A percentile compares a stretch with the other conserved stretches of the same genome.
These are phyloP conservation scores for Melanophora roralis DNA, from an alignment of 2,888 invertebrate species.

Conservation along the genomic window DNA sequence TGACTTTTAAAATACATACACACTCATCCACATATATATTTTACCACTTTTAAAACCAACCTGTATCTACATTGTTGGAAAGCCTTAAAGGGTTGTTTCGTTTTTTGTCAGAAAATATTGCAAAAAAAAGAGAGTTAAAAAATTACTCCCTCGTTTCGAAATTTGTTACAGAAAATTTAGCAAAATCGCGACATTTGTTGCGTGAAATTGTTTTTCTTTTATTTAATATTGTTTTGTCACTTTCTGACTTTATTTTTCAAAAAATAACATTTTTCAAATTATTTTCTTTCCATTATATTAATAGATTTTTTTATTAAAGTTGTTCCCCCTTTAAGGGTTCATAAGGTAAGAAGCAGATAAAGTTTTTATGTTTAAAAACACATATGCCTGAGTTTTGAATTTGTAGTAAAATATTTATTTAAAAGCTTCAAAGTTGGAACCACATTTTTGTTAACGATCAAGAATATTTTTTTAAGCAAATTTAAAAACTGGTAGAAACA, in stretches of 20 bases:
- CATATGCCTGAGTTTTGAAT: slow-evolving; percentile 37
- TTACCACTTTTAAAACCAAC: too few relatives aligned
- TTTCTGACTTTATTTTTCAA: not conserved
- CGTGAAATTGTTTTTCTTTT: slow-evolving; percentile 57
- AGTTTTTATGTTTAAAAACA: slow-evolving; percentile 22
- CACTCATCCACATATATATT: too few relatives aligned
- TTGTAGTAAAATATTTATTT: not conserved
- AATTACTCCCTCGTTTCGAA: slow-evolving; percentile 17
- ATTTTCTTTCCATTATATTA: slow-evolving; percentile 16
- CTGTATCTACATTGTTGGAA: not conserved
- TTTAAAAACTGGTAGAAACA: too few relatives aligned
- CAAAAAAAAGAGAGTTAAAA: not conserved
- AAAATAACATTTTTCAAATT: slow-evolving; percentile 17
- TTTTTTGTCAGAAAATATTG: not conserved
- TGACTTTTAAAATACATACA: too few relatives aligned
- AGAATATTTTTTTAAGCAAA: too few relatives aligned
- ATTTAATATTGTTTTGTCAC: slow-evolving; percentile 22
- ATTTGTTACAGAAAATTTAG: not conserved
- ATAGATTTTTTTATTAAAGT: slow-evolving; percentile 33
- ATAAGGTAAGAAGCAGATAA: not conserved
- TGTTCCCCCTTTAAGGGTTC: not conserved
- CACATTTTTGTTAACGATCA: too few relatives aligned
- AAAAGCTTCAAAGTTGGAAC: not conserved
- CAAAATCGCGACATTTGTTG: slow-evolving; percentile 64
- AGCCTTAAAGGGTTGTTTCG: slow-evolving; percentile 10